phyloP scores from a whole-genome alignment of 2,888 invertebrate species.

The Eristalis tenax region DNA sequence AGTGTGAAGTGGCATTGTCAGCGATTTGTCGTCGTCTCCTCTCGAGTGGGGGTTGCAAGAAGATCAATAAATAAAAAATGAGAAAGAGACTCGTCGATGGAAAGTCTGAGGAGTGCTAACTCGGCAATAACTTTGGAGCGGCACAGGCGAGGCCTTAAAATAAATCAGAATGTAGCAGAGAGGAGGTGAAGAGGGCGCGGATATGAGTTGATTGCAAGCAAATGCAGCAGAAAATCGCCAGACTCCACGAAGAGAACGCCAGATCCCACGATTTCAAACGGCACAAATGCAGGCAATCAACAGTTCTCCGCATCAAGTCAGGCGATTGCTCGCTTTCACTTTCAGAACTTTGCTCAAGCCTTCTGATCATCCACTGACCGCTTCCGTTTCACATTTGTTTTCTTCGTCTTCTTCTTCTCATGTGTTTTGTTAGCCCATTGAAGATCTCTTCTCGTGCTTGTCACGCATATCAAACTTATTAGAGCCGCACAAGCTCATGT shows the following conservation, averaged over 20 bases:
- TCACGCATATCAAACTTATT: neutral
- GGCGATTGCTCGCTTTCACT: neutral
- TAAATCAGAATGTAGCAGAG: too few relatives aligned
- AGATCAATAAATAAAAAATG: neutral
- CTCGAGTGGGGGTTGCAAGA: neutral
- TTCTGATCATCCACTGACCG: neutral
- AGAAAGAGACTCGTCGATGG: neutral
- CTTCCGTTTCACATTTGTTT: neutral
- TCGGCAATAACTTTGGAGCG: too few relatives aligned
- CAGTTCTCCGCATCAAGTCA: neutral
- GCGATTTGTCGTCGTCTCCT: conserved; percentile 11
- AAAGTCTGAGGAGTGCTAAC: neutral
- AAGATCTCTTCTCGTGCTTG: neutral
- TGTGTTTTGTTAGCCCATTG: neutral
- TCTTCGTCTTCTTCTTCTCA: neutral
- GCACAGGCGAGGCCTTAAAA: too few relatives aligned
- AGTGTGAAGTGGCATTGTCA: conserved; percentile 26
- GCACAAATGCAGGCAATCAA: neutral
- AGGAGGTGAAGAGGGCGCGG: too few relatives aligned
- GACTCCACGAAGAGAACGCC: too few relatives aligned
- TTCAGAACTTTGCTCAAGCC: neutral
- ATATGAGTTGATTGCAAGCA: too few relatives aligned
- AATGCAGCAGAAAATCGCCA: too few relatives aligned
- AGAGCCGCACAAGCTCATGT: conserved; percentile 30
- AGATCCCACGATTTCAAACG: neutral